These are phyloP conservation scores for Neolamprologus modestus DNA, from an alignment of 2,113 vertebrate genomes.

Conservation along the genomic window DNA sequence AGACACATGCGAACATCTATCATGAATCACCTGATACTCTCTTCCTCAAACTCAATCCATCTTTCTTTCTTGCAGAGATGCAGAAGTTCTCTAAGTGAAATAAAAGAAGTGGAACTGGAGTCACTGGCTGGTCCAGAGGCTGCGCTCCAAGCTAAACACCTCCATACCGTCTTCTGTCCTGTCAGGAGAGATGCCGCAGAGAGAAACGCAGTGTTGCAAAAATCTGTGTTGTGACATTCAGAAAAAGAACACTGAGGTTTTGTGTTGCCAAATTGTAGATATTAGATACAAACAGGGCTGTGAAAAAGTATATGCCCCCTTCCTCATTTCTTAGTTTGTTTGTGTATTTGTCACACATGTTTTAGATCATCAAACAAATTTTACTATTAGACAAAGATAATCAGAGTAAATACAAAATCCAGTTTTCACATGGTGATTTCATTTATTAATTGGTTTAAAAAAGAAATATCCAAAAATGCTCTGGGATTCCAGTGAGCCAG, in stretches of 20 bases:
- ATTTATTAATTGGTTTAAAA: not conserved
- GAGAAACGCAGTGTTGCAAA: not conserved
- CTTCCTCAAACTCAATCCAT: not conserved
- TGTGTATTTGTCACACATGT: not conserved
- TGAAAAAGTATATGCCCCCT: not conserved
- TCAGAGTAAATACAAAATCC: not conserved
- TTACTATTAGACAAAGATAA: not conserved
- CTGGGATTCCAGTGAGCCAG: not conserved
- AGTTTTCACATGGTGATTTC: not conserved
- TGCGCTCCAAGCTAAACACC: not conserved
- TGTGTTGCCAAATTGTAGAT: not conserved
- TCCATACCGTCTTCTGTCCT: not conserved
- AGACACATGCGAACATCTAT: not conserved
- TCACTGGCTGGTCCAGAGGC: constrained; percentile 71
- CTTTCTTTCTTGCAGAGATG: constrained; percentile 53
- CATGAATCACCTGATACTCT: not conserved
- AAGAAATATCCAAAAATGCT: not conserved
- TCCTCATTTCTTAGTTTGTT: not conserved
- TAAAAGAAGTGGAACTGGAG: not conserved
- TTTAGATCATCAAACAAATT: not conserved
- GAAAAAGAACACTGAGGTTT: not conserved
- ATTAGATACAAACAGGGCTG: not conserved
- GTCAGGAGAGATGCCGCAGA: not conserved
- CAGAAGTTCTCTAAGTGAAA: constrained; percentile 64
- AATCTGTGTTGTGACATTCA: not conserved